phyloP scores from a whole-genome alignment of 2,888 invertebrate genomes.

The Rotaria magnacalcarata region DNA sequence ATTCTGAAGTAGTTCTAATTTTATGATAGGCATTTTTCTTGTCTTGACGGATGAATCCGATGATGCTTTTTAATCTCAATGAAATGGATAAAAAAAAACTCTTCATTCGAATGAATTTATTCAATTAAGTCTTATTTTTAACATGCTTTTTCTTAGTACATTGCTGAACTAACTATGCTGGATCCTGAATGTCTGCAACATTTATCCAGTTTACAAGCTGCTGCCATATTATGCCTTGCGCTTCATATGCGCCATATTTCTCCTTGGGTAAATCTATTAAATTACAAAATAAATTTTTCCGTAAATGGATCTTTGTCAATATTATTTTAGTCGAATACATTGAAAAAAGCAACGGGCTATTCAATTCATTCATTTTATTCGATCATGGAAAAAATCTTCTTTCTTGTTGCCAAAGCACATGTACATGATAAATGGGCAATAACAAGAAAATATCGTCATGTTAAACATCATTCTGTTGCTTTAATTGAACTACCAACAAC shows the following conservation, averaged over 20 bases:
- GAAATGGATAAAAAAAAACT: no score
- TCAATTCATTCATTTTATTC: slow-evolving; percentile 15
- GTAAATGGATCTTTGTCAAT: no score
- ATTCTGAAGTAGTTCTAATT: no score
- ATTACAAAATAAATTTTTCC: no score
- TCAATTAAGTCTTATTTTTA: no score
- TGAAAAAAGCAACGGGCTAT: slow-evolving; percentile 4
- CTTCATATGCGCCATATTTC: neutral
- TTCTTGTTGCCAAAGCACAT: neutral
- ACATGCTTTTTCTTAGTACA: neutral
- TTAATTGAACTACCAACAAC: slow-evolving; percentile 23
- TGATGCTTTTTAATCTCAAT: no score
- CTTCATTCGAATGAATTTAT: no score
- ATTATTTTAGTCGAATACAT: neutral
- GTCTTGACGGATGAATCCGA: no score
- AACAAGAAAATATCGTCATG: slow-evolving; percentile 37
- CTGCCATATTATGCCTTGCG: neutral
- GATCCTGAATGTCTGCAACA: slow-evolving; percentile 33
- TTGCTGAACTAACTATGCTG: neutral
- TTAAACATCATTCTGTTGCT: slow-evolving; percentile 29
- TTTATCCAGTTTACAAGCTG: slow-evolving; percentile 26
- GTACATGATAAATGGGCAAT: slow-evolving; percentile 33
- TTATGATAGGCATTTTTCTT: no score
- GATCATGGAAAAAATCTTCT: slow-evolving; percentile 13
- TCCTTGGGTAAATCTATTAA: neutral